Evolutionary conservation across 2,113 vertebrate genomes (phyloP).

Genomic region (Cinclus cinclus): DNA sequence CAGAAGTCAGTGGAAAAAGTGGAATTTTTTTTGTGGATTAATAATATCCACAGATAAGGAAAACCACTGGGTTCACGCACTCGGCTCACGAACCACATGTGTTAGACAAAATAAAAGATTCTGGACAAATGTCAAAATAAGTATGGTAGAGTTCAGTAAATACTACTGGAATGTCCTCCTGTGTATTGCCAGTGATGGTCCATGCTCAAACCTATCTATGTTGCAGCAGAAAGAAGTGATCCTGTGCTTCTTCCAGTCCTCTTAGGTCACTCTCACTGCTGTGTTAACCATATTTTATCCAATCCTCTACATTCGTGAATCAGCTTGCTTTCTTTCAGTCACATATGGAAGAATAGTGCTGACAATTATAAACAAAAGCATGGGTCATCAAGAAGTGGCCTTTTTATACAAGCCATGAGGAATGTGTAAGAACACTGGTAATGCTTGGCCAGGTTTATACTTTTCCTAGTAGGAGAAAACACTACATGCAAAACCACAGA

Average conservation of each 20-base stretch:
- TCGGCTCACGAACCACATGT: background rate
- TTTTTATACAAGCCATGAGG: background rate
- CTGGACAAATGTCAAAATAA: background rate
- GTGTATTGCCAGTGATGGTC: background rate
- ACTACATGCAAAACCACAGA: background rate
- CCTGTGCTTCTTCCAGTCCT: background rate
- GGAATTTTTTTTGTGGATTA: background rate
- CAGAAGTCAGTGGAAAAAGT: background rate
- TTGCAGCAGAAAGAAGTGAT: background rate
- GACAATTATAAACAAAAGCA: background rate
- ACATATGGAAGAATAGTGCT: background rate
- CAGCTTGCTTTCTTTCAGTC: background rate
- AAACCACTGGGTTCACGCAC: background rate
- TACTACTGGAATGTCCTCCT: background rate
- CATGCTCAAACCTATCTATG: background rate
- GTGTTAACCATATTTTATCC: background rate
- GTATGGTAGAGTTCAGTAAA: background rate
- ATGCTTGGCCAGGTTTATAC: background rate
- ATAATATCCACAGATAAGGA: background rate
- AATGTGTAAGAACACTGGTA: accelerated
- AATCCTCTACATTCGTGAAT: background rate
- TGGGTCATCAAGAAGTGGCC: background rate
- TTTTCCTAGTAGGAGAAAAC: background rate
- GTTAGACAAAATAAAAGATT: background rate
- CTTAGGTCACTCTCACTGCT: background rate